A percentile compares a stretch with the other conserved stretches of the same genome.
Evolutionary conservation across 2,113 vertebrate genomes (phyloP).

Genomic region (Myanophis thanlyinensis): DNA sequence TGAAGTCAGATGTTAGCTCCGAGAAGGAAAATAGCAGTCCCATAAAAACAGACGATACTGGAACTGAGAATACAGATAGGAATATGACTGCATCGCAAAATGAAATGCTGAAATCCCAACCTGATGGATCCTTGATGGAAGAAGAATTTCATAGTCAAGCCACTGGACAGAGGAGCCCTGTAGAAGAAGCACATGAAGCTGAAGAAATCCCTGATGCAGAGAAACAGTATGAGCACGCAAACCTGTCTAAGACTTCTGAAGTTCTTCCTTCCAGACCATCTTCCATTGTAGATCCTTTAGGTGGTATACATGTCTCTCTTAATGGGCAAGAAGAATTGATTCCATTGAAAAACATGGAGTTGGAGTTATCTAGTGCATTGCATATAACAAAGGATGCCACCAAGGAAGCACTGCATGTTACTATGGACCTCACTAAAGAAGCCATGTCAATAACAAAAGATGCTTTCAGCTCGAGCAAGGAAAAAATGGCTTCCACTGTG

Average conservation of each 20-base stretch:
- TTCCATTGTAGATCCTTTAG: conserved; percentile 8
- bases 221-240: conserved; percentile 42
- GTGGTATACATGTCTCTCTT: background rate
- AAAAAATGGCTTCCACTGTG: conserved; percentile 84
- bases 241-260: conserved; percentile 33
- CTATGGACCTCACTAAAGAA: conserved; percentile 93
- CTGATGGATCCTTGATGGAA: conserved; percentile 42
- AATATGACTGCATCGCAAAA: conserved; percentile 27
- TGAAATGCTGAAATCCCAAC: conserved; percentile 31
- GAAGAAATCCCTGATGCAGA: conserved; percentile 72
- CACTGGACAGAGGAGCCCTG: conserved; percentile 62
- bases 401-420: conserved; percentile 87
- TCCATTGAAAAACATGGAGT: conserved; percentile 81
- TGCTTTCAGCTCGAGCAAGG: conserved; percentile 87
- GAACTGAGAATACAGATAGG: conserved; percentile 49
- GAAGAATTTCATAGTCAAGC: conserved; percentile 9
- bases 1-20: conserved; percentile 60
- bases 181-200: conserved; percentile 85
- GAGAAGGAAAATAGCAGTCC: conserved; percentile 55
- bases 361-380: conserved; percentile 86
- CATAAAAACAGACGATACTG: conserved; percentile 64
- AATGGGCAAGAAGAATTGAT: conserved; percentile 65
- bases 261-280: conserved; percentile 47
- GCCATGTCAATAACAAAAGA: conserved; percentile 92
- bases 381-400: conserved; percentile 89